Base-by-base conservation (phyloP, 2,797 vertebrate species). In the Anguilla pacifica region DNA sequence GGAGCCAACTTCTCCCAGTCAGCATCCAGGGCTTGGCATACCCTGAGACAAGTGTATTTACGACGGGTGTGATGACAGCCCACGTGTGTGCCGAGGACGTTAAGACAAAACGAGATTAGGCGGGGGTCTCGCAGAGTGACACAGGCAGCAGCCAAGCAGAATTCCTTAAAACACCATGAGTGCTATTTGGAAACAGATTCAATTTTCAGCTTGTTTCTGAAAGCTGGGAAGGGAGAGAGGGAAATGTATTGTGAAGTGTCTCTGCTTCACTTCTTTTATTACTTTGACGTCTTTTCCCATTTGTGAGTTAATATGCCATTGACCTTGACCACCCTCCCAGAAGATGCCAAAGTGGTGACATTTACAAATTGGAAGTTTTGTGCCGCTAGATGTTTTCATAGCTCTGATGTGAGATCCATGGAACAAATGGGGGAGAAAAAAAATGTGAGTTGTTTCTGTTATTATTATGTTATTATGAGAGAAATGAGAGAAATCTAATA, bases 31-130 rank as follows among this genome's bases (percentile, higher is more conserved):
- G 46, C 90, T 88, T 88, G 85, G 86, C 74, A 86, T 85, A 25
- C 15, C 53, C 86, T 28, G 90, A 85, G 88, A 92, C 89, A 86
- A 90, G 87, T 61, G 79, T 55, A 87, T 89, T 90, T 92, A 91
- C 92, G 93, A 93, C 91, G 88, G 91, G 85, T 84, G 90, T 92
- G 90, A 92, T 90, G 67, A 89, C 64, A 70, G 53, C 15, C 53
- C 55, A 79, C n/a, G 70, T 84, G 70, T 84, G 70, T 82, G 19
- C 49, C 13, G 35, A 87, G 83, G 86, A 70, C 72, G 83, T 85
- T 89, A 74, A 89, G 70, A 79, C 10, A 72, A 87, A 89, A 87
- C 22, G 19, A 87, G 86, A 89, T 46, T 70, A 85, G 35, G 64
- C 39, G 3, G 15, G 67, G 86, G 72, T 85, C 72, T 70, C 55